Conservation (phyloP, 2,888 invertebrate species). For the Hypolimnas misippus region DNA sequence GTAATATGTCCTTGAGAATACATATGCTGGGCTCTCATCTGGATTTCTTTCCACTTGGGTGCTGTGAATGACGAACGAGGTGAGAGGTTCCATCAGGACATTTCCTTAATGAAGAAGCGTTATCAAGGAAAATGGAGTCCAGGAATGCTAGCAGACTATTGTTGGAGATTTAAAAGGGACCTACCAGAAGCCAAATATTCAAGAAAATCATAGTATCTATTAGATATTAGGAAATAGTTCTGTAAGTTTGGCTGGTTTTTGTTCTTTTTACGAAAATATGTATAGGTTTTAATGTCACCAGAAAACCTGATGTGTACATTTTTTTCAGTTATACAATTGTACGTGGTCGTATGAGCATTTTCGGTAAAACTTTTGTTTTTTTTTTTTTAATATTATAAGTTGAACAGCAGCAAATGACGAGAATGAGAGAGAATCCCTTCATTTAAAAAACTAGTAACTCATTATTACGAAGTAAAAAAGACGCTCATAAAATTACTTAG, state of each 20-base stretch:
- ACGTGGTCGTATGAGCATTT: too few species aligned
- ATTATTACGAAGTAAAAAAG: too few species aligned
- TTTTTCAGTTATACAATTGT: too few species aligned
- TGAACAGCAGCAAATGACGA: too few species aligned
- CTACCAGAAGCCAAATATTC: conserved; percentile 17
- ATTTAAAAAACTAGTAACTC: too few species aligned
- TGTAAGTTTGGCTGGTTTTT: too few species aligned
- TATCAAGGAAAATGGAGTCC: conserved; percentile 31
- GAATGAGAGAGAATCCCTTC: too few species aligned
- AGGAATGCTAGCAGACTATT: conserved; percentile 35
- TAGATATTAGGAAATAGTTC: background rate
- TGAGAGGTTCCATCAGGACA: conserved; percentile 21
- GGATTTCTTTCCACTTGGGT: conserved; percentile 34
- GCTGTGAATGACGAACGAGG: conserved; percentile 30
- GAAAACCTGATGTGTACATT: background rate
- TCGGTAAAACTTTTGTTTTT: too few species aligned
- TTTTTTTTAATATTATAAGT: too few species aligned
- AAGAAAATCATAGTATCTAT: background rate
- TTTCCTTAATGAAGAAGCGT: too few species aligned
- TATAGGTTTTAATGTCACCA: background rate
- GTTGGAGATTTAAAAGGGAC: conserved; percentile 27
- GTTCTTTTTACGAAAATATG: too few species aligned
- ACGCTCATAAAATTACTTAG: too few species aligned
- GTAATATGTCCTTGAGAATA: conserved; percentile 34
- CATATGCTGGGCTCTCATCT: conserved; percentile 31